Evolutionary conservation across 2,113 vertebrate genomes (phyloP).

Genomic region (Xenotilapia caudafasciata): DNA sequence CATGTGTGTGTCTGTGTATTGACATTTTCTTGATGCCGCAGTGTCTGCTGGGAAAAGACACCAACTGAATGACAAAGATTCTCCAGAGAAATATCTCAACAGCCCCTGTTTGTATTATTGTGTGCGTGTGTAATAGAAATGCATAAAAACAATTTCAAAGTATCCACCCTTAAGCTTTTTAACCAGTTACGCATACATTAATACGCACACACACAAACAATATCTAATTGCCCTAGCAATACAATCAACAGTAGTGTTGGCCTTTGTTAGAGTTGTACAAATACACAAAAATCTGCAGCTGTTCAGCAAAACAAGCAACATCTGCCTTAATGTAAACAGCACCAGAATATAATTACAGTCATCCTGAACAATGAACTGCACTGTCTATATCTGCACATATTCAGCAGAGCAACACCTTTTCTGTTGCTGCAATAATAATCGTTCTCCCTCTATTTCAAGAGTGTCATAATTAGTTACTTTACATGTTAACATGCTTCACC

Average conservation of each 20-base stretch:
- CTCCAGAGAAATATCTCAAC: background rate
- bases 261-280: background rate
- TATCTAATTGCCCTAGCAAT: background rate
- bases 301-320: background rate
- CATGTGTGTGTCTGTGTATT: background rate
- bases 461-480: background rate
- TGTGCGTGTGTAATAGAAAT: background rate
- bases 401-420: background rate
- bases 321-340: background rate
- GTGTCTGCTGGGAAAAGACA: background rate
- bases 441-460: background rate
- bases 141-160: background rate
- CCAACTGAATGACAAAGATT: background rate
- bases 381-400: background rate
- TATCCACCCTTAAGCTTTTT: background rate
- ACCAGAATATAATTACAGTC: background rate
- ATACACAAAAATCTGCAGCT: background rate
- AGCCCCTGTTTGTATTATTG: background rate
- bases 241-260: background rate
- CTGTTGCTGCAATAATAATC: background rate
- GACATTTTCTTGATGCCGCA: background rate
- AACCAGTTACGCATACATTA: background rate
- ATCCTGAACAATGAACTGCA: background rate
- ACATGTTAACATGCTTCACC: background rate
- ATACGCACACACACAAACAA: background rate